phyloP scores from a whole-genome alignment of 2,888 invertebrate genomes.

The Sylvicola cinctus region DNA sequence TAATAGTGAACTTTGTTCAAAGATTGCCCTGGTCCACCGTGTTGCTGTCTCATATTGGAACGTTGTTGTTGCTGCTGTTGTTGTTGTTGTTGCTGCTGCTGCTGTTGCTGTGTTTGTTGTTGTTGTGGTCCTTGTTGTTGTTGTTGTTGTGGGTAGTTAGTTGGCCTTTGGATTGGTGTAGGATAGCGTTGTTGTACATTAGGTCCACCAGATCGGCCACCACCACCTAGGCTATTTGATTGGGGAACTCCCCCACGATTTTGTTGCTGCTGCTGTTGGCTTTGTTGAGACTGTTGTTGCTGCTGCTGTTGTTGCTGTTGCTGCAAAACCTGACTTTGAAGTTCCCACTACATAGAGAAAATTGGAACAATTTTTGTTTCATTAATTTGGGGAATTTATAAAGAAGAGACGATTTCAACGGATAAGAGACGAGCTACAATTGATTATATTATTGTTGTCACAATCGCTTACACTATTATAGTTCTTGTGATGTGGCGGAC shows the following conservation, averaged over 20 bases:
- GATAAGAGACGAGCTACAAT: not conserved
- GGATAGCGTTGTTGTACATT: slow-evolving; percentile 21
- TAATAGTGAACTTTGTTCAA: too few species aligned
- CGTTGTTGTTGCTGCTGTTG: slow-evolving; percentile 1
- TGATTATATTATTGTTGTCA: slow-evolving; percentile 15
- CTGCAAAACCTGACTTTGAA: slow-evolving; percentile 27
- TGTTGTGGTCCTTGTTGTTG: slow-evolving; percentile 7
- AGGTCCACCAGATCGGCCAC: slow-evolving; percentile 10
- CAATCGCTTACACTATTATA: slow-evolving; percentile 14
- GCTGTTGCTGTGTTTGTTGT: slow-evolving; percentile 11
- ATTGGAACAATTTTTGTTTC: too few species aligned
- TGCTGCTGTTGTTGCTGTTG: slow-evolving; percentile 22
- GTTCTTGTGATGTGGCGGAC: slow-evolving; percentile 26
- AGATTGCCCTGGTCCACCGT: too few species aligned
- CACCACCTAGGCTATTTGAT: slow-evolving; percentile 11
- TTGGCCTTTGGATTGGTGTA: slow-evolving; percentile 23
- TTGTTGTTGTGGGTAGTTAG: slow-evolving; percentile 18
- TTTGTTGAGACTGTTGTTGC: slow-evolving; percentile 13
- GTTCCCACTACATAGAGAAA: slow-evolving; percentile 18
- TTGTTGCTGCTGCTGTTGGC: slow-evolving; percentile 15
- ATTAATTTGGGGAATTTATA: not conserved
- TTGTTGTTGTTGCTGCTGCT: slow-evolving; percentile 1
- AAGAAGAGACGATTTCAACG: not conserved
- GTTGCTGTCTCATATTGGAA: not conserved
- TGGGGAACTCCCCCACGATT: slow-evolving; percentile 10